Base-by-base conservation (phyloP, 2,888 invertebrate species). In the Sminthurinus aureus region DNA sequence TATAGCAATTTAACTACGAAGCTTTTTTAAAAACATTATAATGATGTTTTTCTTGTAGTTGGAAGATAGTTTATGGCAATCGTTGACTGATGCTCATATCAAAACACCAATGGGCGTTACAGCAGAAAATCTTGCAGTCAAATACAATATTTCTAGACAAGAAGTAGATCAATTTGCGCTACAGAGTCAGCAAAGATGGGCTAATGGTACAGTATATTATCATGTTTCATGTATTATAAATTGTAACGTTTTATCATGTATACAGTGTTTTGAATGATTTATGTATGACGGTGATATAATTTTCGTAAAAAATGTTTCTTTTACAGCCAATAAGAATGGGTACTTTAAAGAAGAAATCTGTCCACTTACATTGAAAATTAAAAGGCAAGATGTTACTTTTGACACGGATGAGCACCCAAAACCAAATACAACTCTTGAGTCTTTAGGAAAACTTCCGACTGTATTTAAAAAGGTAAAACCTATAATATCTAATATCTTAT, bases 351-450 rank as follows among this genome's bases (percentile, higher is more conserved):
- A 95, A 67, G 99, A 99, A 92, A 94, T 98, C 71, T 93, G 94
- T 6, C 96, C 98, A 0, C 93, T 98, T 9, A 93, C 94, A 51
- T 89, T 99, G 0, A 96, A 95, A 90, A 92, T 95, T 6, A 98
- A 96, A 91, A 95, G 94, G 90, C 94, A 95, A 90, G 94, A 95
- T 87, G 93, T 94, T n/a, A 92, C 92, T 82, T 92, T 98, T 86
- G 94, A 93, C 79, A 91, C 94, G 0, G 99, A 99, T 91, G 99
- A 99, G 91, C 98, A 98, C 91, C 98, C 98, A 1, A 93, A 95
- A 87, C 96, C 96, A 50, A 93, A 96, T 90, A 96, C 97, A 69
- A 97, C 96, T 0, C 89, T 95, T 20, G 98, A 98, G 90, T 93
- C 93, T 8, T 92, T 99, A 51, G 93, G 94, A 88, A 98, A 98